These are phyloP conservation scores for Neomorphus geoffroyi DNA, from an alignment of 2,797 vertebrate genomes.

Conservation along the genomic window DNA sequence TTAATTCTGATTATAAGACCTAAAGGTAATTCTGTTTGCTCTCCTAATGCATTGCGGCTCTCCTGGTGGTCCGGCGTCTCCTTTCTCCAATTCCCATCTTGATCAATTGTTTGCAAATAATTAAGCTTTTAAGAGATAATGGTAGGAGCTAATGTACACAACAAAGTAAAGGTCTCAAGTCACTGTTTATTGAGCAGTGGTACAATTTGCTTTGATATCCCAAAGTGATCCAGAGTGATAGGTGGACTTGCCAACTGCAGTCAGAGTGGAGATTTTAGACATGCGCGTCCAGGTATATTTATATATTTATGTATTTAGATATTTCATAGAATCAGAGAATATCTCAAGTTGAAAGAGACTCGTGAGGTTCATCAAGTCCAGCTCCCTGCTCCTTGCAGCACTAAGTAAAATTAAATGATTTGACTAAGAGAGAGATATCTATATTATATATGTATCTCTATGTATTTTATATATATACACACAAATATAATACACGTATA, in stretches of 20 bases:
- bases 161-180: constrained; percentile 74
- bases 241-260: constrained; percentile 35
- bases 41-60: constrained; percentile 79
- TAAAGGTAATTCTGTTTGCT: constrained; percentile 83
- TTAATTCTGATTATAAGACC: constrained; percentile 82
- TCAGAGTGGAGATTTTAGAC: constrained; percentile 1
- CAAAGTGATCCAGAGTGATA: constrained; percentile 62
- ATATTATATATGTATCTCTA: background rate
- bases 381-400: background rate
- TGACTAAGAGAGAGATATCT: background rate
- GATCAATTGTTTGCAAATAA: constrained; percentile 89
- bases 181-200: constrained; percentile 67
- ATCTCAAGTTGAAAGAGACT: background rate
- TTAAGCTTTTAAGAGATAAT: constrained; percentile 87
- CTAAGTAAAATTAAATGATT: background rate
- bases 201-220: constrained; percentile 76
- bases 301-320: background rate
- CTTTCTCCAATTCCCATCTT: constrained; percentile 82
- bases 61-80: constrained; percentile 75
- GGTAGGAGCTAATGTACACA: constrained; percentile 80
- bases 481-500: background rate
- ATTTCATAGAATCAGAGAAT: background rate
- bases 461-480: background rate
- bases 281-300: background rate
- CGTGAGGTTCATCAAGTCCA: background rate